These are phyloP conservation scores for Sarcoramphus papa DNA, from an alignment of 2,797 vertebrate species.

Conservation along the genomic window DNA sequence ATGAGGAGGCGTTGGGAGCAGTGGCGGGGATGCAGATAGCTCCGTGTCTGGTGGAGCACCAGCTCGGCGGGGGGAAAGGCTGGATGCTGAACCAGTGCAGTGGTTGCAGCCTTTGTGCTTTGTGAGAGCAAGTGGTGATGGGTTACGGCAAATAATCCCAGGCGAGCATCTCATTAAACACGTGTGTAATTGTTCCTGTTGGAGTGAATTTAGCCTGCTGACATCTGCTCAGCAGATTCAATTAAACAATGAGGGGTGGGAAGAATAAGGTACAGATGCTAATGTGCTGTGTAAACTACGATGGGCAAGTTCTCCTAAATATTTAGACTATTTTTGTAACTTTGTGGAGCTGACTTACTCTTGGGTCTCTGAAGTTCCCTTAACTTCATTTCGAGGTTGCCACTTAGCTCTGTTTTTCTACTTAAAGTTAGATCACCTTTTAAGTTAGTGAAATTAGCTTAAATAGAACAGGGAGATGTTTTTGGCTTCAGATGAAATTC, in stretches of 20 bases:
- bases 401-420: background rate
- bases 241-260: background rate
- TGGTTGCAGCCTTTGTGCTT: fast-evolving
- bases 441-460: background rate
- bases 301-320: background rate
- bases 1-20: background rate
- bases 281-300: background rate
- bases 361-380: background rate
- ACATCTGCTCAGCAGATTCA: conserved; percentile 54
- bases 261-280: background rate
- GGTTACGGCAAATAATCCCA: background rate
- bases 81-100: background rate
- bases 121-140: background rate
- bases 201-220: conserved; percentile 4
- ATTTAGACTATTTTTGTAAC: background rate
- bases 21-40: background rate
- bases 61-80: fast-evolving
- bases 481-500: background rate
- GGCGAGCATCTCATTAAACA: conserved; percentile 22
- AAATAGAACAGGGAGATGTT: background rate
- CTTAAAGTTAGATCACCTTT: background rate
- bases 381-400: background rate
- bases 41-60: background rate
- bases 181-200: background rate
- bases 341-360: background rate